A percentile compares a stretch with the other conserved stretches of the same genome.
These are phyloP conservation scores for Thunnus maccoyii DNA, from an alignment of 2,113 vertebrate genomes.

Conservation along the genomic window DNA sequence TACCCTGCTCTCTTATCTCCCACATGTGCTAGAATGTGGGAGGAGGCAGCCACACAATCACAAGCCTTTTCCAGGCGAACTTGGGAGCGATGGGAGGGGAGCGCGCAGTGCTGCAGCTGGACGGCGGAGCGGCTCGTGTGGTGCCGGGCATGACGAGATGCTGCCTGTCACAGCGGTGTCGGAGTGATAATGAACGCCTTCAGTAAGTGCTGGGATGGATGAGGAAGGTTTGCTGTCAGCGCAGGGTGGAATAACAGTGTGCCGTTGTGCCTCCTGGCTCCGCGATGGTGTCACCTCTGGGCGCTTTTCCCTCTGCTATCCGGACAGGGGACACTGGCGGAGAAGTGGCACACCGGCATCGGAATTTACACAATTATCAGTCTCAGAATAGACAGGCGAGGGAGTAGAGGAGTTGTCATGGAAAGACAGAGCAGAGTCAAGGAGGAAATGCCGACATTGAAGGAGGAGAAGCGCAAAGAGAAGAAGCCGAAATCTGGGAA, in stretches of 20 bases:
- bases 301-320: slow-evolving; percentile 52
- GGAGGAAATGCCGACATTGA: slow-evolving; percentile 56
- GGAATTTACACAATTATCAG: slow-evolving; percentile 33
- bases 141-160: slow-evolving; percentile 43
- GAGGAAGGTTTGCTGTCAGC: slow-evolving; percentile 48
- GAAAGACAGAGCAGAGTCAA: slow-evolving; percentile 58
- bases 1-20: slow-evolving; percentile 22
- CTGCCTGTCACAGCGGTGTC: slow-evolving; percentile 21
- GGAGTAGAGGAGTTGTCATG: slow-evolving; percentile 50
- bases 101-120: slow-evolving; percentile 57
- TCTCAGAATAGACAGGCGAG: not conserved
- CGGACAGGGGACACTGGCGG: slow-evolving; percentile 50
- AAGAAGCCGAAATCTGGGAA: slow-evolving; percentile 79
- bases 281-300: slow-evolving; percentile 69
- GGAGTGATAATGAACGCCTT: slow-evolving; percentile 61
- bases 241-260: slow-evolving; percentile 37
- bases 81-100: slow-evolving; percentile 47
- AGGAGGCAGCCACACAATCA: slow-evolving; percentile 57
- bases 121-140: slow-evolving; percentile 41
- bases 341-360: slow-evolving; percentile 54
- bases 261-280: slow-evolving; percentile 54
- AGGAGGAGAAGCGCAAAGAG: slow-evolving; percentile 77
- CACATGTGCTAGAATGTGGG: slow-evolving; percentile 54
- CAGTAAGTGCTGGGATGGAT: slow-evolving; percentile 70
- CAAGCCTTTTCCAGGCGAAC: slow-evolving; percentile 42